Percentiles rank a stretch among this genome's conserved stretches.
Evolutionary conservation across 2,797 vertebrate genomes (phyloP).

Genomic region (Sus cebifrons): DNA sequence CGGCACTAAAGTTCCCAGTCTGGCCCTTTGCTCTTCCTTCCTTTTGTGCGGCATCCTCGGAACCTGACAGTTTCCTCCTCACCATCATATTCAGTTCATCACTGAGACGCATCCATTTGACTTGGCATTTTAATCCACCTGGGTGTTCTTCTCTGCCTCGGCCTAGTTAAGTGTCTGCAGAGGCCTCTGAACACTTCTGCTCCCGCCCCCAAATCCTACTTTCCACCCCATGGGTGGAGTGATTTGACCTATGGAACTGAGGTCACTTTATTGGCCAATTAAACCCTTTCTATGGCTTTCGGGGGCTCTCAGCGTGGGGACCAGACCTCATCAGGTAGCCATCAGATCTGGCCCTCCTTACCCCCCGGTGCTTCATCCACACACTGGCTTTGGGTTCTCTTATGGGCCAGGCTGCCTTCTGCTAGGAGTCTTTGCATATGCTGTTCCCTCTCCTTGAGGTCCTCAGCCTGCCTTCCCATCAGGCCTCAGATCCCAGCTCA

Average conservation of each 20-base stretch:
- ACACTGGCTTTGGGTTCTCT: background rate
- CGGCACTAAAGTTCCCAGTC: background rate
- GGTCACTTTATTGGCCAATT: background rate
- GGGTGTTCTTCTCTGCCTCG: background rate
- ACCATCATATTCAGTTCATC: background rate
- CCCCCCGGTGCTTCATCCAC: background rate
- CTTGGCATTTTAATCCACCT: background rate
- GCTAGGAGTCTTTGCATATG: background rate
- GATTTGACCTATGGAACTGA: no score
- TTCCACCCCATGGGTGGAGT: background rate
- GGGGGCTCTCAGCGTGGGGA: slow-evolving; percentile 5
- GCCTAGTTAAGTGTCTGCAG: background rate
- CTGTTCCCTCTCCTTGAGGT: background rate
- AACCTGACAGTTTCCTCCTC: background rate
- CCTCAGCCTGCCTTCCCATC: background rate
- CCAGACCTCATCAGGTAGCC: background rate
- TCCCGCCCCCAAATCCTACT: background rate
- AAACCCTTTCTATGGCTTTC: background rate
- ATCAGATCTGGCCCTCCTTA: background rate
- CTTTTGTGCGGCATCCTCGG: background rate
- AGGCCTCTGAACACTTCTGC: background rate
- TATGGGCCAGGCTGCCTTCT: background rate
- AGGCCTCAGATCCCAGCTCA: background rate
- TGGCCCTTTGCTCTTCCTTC: no score
- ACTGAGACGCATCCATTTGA: background rate